phyloP scores from a whole-genome alignment of 2,888 invertebrate species.

The Apocheima hispidaria region DNA sequence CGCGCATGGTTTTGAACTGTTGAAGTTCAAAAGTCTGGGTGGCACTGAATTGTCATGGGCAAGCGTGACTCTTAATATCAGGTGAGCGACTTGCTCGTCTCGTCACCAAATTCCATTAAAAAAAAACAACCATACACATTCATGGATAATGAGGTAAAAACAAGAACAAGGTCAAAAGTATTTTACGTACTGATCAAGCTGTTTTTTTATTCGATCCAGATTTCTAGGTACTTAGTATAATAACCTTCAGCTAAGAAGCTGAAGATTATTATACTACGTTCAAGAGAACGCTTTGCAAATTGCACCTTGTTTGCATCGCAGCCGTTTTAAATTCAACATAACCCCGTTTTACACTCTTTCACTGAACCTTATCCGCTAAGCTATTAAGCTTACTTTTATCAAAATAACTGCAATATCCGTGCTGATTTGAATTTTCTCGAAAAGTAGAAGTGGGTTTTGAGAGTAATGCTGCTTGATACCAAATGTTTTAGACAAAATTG shows the following conservation, averaged over 20 bases:
- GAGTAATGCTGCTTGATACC: slow-evolving; percentile 13
- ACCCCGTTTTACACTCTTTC: slow-evolving; percentile 1
- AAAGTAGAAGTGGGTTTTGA: neutral
- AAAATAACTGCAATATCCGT: neutral
- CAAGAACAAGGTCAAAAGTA: neutral
- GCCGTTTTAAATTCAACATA: slow-evolving; percentile 33
- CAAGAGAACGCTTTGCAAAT: slow-evolving; percentile 44
- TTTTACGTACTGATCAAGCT: neutral
- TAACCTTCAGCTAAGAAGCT: slow-evolving; percentile 27
- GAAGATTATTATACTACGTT: slow-evolving; percentile 39
- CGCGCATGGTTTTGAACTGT: no score
- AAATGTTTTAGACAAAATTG: slow-evolving; percentile 21
- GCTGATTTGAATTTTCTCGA: slow-evolving; percentile 18
- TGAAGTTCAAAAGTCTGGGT: no score
- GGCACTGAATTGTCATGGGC: no score
- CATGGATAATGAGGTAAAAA: neutral
- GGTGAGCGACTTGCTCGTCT: no score
- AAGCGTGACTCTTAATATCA: no score
- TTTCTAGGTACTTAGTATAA: neutral
- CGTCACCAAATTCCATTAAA: no score
- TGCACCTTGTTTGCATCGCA: slow-evolving; percentile 43
- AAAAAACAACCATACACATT: no score
- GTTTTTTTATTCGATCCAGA: no score
- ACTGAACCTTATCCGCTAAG: neutral
- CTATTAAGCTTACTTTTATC: neutral